A percentile compares a stretch with the other conserved stretches of the same genome.
Conservation (phyloP, 2,797 vertebrate genomes). For the Trachops cirrhosus region DNA sequence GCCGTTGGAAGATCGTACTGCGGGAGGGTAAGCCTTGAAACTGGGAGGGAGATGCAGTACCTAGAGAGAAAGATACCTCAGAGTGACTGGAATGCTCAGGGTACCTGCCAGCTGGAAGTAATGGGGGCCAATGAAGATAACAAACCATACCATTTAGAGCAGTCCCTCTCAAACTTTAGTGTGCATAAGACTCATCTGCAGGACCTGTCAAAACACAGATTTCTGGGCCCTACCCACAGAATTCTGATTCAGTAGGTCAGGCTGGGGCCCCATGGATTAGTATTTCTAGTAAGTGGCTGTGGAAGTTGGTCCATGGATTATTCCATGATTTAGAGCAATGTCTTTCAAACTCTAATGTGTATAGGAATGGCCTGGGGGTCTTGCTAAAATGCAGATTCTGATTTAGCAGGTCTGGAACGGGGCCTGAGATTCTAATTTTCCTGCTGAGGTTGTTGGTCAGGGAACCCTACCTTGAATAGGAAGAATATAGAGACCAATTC, state of each 20-base stretch:
- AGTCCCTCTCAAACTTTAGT: background rate
- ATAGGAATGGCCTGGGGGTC: background rate
- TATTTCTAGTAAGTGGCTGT: background rate
- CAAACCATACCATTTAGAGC: background rate
- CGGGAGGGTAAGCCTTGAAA: slow-evolving; percentile 89
- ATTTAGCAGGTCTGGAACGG: background rate
- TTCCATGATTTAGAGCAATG: background rate
- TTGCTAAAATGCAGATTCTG: background rate
- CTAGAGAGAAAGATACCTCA: slow-evolving; percentile 76
- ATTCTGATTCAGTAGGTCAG: background rate
- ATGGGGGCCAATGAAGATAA: background rate
- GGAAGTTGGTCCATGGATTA: background rate
- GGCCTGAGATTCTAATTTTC: background rate
- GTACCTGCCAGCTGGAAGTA: background rate
- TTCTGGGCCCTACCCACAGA: background rate
- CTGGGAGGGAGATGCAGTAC: slow-evolving; percentile 88
- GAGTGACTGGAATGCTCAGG: background rate
- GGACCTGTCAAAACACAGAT: background rate
- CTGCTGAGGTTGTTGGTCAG: background rate
- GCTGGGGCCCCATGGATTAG: background rate
- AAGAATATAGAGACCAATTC: background rate
- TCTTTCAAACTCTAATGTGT: background rate
- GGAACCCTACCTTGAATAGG: background rate
- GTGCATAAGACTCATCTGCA: background rate
- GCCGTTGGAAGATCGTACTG: slow-evolving; percentile 87